Evolutionary conservation across 1,140 invertebrate genomes (phyloP).

Genomic region (Pachypeltis micranthus): DNA sequence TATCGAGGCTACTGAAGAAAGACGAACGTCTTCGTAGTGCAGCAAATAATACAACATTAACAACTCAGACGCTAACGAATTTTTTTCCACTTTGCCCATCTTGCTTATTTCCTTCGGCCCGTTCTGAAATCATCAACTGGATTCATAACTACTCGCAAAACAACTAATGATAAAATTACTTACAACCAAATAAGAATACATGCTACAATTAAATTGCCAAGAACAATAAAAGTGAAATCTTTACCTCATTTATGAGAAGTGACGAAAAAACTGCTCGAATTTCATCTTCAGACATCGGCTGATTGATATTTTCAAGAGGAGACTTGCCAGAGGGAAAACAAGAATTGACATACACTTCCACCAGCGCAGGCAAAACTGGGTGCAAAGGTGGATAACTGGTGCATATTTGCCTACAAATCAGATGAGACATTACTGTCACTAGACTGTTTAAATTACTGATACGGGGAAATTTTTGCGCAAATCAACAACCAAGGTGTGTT

Average conservation of each 20-base stretch:
- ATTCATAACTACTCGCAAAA: too few relatives aligned
- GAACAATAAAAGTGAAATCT: background rate
- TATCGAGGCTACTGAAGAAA: constrained; percentile 45
- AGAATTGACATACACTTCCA: constrained; percentile 92
- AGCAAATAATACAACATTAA: constrained; percentile 85
- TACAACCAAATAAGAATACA: background rate
- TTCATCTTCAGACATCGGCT: constrained; percentile 83
- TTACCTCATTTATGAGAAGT: constrained; percentile 40
- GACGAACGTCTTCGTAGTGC: constrained; percentile 80
- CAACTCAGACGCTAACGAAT: constrained; percentile 74
- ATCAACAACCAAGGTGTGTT: too few relatives aligned
- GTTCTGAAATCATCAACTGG: too few relatives aligned
- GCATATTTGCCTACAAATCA: constrained; percentile 64
- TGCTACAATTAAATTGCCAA: background rate
- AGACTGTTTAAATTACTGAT: too few relatives aligned
- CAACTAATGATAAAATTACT: too few relatives aligned
- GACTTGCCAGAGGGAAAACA: constrained; percentile 60
- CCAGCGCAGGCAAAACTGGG: constrained; percentile 80
- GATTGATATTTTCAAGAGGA: constrained; percentile 55
- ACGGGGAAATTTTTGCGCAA: too few relatives aligned
- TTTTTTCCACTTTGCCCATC: too few relatives aligned
- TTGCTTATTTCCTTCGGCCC: too few relatives aligned
- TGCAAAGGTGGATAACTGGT: constrained; percentile 75
- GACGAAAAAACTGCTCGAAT: constrained; percentile 74
- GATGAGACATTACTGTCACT: too few relatives aligned